Evolutionary conservation across 2,888 invertebrate species (phyloP).

Genomic region (Xanthia togata): DNA sequence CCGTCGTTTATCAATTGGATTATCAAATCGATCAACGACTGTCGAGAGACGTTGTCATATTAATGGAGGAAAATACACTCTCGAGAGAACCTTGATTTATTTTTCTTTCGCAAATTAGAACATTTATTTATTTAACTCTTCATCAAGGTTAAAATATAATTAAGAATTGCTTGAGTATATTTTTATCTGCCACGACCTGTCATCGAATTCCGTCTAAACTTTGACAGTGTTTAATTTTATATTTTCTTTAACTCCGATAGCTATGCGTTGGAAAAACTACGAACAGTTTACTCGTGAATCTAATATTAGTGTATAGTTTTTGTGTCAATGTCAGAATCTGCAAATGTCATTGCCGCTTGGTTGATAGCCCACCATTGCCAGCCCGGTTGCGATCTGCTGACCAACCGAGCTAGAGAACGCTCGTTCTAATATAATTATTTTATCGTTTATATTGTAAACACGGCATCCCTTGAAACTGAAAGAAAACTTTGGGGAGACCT

Average conservation of each 20-base stretch:
- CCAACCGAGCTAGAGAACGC: neutral
- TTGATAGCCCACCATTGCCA: conserved; percentile 38
- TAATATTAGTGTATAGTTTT: conserved; percentile 48
- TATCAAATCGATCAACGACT: neutral
- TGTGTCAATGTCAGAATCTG: conserved; percentile 57
- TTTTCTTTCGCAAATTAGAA: neutral
- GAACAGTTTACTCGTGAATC: conserved; percentile 49
- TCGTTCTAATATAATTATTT: neutral
- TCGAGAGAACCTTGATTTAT: neutral
- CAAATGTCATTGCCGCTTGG: conserved; percentile 59
- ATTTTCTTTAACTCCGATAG: neutral
- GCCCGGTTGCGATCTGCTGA: neutral
- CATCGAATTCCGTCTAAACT: conserved; percentile 9
- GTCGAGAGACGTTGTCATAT: neutral
- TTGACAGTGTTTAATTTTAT: conserved; percentile 8
- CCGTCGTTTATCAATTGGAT: neutral
- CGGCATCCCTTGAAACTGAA: neutral
- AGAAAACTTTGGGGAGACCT: neutral
- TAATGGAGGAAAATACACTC: neutral
- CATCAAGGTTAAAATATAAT: conserved; percentile 37
- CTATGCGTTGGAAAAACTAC: conserved; percentile 10
- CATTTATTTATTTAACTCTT: conserved; percentile 17
- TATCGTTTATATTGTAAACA: neutral
- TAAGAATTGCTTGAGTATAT: conserved; percentile 20
- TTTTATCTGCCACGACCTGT: conserved; percentile 23